Conservation (phyloP, 1,140 invertebrate genomes). For the Halictus rubicundus region DNA sequence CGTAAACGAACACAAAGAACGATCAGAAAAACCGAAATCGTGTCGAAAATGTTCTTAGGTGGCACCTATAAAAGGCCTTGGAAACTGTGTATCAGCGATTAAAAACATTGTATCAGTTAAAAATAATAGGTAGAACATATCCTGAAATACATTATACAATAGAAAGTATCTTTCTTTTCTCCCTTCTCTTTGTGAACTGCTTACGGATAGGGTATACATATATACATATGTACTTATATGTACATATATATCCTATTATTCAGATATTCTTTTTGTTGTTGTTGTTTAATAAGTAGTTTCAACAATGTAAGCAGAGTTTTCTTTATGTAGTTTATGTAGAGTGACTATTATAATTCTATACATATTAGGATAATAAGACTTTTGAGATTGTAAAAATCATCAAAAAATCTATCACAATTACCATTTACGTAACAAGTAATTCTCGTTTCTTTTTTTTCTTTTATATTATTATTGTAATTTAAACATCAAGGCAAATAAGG, state of each 20-base stretch:
- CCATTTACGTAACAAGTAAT: constrained; percentile 81
- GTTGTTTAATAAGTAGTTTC: constrained; percentile 59
- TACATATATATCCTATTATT: background rate
- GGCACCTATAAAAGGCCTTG: constrained; percentile 62
- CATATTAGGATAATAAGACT: constrained; percentile 81
- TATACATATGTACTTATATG: too few species aligned
- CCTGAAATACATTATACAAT: constrained; percentile 53
- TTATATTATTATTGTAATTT: constrained; percentile 80
- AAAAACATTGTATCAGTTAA: constrained; percentile 59
- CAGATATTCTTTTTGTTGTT: constrained; percentile 30
- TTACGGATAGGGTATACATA: constrained; percentile 35
- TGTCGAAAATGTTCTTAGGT: constrained; percentile 38
- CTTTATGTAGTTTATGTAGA: constrained; percentile 67
- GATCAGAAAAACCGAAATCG: constrained; percentile 48
- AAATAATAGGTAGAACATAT: constrained; percentile 59
- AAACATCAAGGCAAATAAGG: constrained; percentile 81
- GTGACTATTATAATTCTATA: constrained; percentile 79
- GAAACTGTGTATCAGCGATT: constrained; percentile 59
- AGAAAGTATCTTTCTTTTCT: constrained; percentile 35
- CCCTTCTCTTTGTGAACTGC: constrained; percentile 44
- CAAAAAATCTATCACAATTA: constrained; percentile 83
- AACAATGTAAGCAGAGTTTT: constrained; percentile 76
- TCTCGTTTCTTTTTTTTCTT: constrained; percentile 70
- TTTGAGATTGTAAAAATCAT: constrained; percentile 83
- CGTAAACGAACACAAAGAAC: constrained; percentile 36